Evolutionary conservation across 2,888 invertebrate genomes (phyloP), one percentile per base, ranked within the genome.

Genomic region (Aplocera efformata): DNA sequence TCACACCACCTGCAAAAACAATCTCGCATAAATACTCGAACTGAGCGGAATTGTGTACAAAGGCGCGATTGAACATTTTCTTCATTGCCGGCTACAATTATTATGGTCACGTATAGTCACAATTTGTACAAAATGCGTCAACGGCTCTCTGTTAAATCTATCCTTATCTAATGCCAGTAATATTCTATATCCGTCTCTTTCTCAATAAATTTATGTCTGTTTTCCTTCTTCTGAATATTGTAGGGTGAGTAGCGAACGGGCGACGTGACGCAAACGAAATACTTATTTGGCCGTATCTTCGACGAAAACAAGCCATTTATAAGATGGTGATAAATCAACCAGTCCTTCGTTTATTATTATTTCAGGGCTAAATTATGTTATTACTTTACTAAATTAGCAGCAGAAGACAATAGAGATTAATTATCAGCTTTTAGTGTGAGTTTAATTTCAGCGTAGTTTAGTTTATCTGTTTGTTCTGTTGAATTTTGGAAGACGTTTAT

Each of bases 231-330:
- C 60, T 63, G 71, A 72, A 76, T 72, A 72, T 70, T 70, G 67
- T 63, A 71, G 64, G 65, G 65, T 50, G 65, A 66, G 60, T 53
- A 62, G 58, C 58, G 52, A 67, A 59, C 53, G 59, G 60, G 55
- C 52, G 53, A 60, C 57, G 63, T 61, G 64, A 74, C 67, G 74
- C 69, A 70, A 74, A 73, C 71, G 73, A 72, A 79, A 78, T 77
- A 72, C 71, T 76, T 78, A 75, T 75, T 79, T 71, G 66, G 66
- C 67, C 65, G 64, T 68, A 72, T 72, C 72, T 71, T 72, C 58
- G 66, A 63, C 72, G 67, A 75, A 80, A 83, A 82, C 79, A 81
- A 80, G 71, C 69, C 73, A 79, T 78, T 77, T 76, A 63, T 74
- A 72, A 66, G 64, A 60, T 56, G 56, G 67, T 50, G 52, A 77